phyloP scores from a whole-genome alignment of 64 coral and sea anemone species.

The Orbicella faveolata region DNA sequence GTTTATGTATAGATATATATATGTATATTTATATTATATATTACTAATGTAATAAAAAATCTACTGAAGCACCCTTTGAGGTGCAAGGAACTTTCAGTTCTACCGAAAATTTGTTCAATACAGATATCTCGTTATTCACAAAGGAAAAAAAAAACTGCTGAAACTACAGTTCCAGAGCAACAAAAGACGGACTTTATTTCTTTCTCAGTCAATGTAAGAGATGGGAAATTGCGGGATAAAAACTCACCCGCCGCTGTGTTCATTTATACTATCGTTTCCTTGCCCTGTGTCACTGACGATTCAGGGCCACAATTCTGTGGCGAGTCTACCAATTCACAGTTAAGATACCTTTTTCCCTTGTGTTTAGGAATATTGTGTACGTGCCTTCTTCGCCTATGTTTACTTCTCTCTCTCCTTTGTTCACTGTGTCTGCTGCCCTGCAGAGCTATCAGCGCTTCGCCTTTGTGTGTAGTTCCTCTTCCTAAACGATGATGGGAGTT shows the following conservation, averaged over 20 bases:
- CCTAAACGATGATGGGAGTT: not conserved
- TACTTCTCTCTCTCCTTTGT: not conserved
- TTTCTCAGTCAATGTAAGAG: no score
- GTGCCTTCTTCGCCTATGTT: constrained; percentile 6
- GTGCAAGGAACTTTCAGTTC: no score
- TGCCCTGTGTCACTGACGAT: not conserved
- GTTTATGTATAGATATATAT: no score
- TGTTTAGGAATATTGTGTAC: not conserved
- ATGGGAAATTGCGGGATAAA: not conserved
- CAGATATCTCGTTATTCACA: no score
- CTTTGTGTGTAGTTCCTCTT: not conserved
- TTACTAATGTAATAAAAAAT: no score
- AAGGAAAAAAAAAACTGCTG: no score
- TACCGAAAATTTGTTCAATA: no score
- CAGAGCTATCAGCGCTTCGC: not conserved
- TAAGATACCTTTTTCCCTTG: not conserved
- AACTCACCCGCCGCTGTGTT: not conserved
- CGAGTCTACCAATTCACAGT: not conserved
- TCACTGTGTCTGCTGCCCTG: not conserved
- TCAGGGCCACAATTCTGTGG: not conserved
- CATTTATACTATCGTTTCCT: constrained; percentile 15
- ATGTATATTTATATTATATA: no score
- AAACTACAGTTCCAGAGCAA: no score
- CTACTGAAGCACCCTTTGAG: no score
- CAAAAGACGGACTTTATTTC: no score